phyloP scores from a whole-genome alignment of 2,797 vertebrate species.

The Danio aesculapii region DNA sequence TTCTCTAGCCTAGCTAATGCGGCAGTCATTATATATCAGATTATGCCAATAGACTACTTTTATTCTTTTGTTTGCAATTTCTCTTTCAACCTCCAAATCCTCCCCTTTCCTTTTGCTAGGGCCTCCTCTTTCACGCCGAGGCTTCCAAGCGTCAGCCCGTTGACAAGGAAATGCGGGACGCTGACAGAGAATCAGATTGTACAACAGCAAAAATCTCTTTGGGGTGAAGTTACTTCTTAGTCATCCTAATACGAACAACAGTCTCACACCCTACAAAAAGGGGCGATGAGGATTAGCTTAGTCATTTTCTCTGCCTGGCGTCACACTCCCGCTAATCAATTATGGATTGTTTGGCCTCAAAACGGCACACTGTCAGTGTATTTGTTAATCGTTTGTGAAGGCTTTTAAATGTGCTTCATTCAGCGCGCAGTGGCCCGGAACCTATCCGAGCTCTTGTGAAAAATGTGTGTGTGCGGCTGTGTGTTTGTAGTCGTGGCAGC shows the following conservation, averaged over 20 bases:
- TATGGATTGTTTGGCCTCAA: conserved; percentile 76
- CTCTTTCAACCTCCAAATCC: conserved; percentile 59
- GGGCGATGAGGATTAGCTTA: conserved; percentile 79
- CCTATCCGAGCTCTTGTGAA: conserved; percentile 44
- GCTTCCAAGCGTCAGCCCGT: conserved; percentile 77
- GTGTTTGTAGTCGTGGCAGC: conserved; percentile 31
- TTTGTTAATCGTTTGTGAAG: conserved; percentile 80
- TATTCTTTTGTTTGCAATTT: conserved; percentile 67
- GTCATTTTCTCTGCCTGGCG: conserved; percentile 79
- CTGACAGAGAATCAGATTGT: conserved; percentile 14
- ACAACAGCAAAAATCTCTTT: conserved; percentile 31
- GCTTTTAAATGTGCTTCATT: conserved; percentile 71
- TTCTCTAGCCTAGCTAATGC: conserved; percentile 60
- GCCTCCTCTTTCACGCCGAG: conserved; percentile 63
- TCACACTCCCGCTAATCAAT: conserved; percentile 82
- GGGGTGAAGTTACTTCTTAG: conserved; percentile 43
- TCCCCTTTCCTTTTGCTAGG: conserved; percentile 25
- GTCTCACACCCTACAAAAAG: conserved; percentile 64
- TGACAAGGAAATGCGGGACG: conserved; percentile 66
- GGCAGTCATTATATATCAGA: conserved; percentile 64
- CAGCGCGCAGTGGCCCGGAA: conserved; percentile 57
- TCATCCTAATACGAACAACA: conserved; percentile 44
- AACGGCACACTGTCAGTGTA: conserved; percentile 73
- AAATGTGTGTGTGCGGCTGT: conserved; percentile 37
- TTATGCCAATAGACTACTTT: conserved; percentile 69